phyloP scores from a whole-genome alignment of 2,113 vertebrate genomes.

The Chascanopsetta lugubris region DNA sequence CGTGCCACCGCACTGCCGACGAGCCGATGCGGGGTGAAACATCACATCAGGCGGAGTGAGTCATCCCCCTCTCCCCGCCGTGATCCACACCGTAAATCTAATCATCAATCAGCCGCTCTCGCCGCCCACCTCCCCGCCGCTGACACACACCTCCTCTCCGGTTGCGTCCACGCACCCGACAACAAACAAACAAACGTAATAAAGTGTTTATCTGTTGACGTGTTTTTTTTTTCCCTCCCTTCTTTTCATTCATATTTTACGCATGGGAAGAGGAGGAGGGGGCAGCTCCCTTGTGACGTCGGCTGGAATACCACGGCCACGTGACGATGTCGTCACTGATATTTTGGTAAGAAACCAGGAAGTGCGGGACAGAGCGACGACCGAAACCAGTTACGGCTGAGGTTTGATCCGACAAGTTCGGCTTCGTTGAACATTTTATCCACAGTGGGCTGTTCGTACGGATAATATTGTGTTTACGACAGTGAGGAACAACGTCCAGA shows the following conservation, averaged over 20 bases:
- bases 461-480: neutral
- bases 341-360: constrained; percentile 77
- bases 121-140: constrained; percentile 43
- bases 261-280: constrained; percentile 1
- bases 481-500: constrained; percentile 20
- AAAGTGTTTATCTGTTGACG: constrained; percentile 8
- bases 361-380: constrained; percentile 63
- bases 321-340: constrained; percentile 72
- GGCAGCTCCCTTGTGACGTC: constrained; percentile 55
- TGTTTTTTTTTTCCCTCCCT: neutral
- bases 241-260: constrained; percentile 46
- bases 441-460: too few species aligned
- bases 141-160: neutral
- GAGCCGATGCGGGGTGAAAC: constrained; percentile 74
- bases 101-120: constrained; percentile 67
- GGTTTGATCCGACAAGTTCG: constrained; percentile 21
- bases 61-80: constrained; percentile 72
- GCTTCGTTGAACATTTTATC: neutral
- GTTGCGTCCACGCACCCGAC: neutral
- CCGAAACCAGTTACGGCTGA: constrained; percentile 35
- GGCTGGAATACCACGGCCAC: constrained; percentile 54
- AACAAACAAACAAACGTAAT: neutral
- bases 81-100: constrained; percentile 70
- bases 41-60: constrained; percentile 77
- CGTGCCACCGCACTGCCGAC: constrained; percentile 73